A percentile compares a stretch with the other conserved stretches of the same genome.
phyloP scores from a whole-genome alignment of 2,113 vertebrate genomes.

The Psittacara wagleri region DNA sequence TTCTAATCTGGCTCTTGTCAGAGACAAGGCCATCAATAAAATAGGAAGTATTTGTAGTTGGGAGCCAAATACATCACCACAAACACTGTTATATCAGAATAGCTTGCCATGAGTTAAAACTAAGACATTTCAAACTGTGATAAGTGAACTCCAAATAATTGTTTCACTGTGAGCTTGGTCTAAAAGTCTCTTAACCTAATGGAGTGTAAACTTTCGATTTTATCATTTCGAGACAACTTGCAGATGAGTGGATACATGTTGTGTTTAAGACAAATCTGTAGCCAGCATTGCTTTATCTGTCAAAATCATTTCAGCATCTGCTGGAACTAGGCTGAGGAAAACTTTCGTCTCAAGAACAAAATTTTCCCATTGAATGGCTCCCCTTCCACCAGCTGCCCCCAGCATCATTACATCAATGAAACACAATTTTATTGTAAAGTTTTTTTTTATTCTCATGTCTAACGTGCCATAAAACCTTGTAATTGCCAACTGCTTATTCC shows the following conservation, averaged over 20 bases:
- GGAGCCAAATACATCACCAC: not conserved
- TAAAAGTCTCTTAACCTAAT: slow-evolving; percentile 16
- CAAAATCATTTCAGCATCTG: slow-evolving; percentile 11
- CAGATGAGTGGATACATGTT: not conserved
- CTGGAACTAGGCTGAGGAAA: not conserved
- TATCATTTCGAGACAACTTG: slow-evolving; percentile 1
- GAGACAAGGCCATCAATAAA: not conserved
- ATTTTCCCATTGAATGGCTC: not conserved
- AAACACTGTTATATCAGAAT: not conserved
- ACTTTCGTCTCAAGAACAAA: not conserved
- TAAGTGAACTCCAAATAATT: slow-evolving; percentile 1
- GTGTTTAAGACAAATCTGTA: slow-evolving; percentile 1
- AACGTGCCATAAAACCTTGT: not conserved
- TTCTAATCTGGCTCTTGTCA: not conserved
- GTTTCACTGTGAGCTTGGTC: not conserved
- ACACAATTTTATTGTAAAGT: not conserved
- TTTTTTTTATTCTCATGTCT: not conserved
- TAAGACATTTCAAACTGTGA: not conserved
- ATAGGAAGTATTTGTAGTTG: not conserved
- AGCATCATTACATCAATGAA: not conserved
- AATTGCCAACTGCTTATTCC: not conserved
- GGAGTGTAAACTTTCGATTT: not conserved
- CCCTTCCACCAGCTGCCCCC: not conserved
- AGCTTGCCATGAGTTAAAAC: not conserved
- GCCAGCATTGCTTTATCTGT: not conserved